Conservation (phyloP, 2,797 vertebrate genomes). For the Schizothorax lantsangensis region DNA sequence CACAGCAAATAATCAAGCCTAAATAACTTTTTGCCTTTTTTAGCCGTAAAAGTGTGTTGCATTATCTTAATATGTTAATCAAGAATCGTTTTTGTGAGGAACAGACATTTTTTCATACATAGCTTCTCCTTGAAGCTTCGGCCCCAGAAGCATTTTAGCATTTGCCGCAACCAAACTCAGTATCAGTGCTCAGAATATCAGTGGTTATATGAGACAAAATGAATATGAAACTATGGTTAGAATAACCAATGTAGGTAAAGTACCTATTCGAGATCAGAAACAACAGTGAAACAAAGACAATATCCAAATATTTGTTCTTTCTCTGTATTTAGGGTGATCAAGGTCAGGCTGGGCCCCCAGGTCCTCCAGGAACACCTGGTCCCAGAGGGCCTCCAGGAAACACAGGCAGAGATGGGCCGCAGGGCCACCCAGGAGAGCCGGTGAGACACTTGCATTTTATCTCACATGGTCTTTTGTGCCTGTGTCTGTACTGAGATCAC, state of each 20-base stretch:
- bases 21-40: constrained; percentile 58
- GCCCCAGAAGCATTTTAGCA: constrained; percentile 14
- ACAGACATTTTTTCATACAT: not conserved
- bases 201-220: not conserved
- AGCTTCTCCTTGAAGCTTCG: constrained; percentile 27
- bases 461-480: constrained; percentile 11
- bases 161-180: constrained; percentile 14
- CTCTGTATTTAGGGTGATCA: constrained; percentile 85
- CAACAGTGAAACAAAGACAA: not conserved
- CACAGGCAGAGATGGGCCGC: constrained; percentile 92
- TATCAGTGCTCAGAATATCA: not conserved
- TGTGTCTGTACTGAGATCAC: constrained; percentile 31
- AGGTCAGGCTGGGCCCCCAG: constrained; percentile 90
- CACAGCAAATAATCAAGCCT: constrained; percentile 65
- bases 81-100: constrained; percentile 38
- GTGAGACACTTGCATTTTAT: constrained; percentile 77
- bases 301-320: not conserved
- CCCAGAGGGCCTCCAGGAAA: constrained; percentile 91
- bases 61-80: constrained; percentile 28
- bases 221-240: constrained; percentile 35
- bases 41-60: constrained; percentile 53
- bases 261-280: constrained; percentile 6
- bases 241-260: not conserved
- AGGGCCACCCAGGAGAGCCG: constrained; percentile 83
- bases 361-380: constrained; percentile 89